Conservation (phyloP, 2,888 invertebrate species). For the Agrochola macilenta region DNA sequence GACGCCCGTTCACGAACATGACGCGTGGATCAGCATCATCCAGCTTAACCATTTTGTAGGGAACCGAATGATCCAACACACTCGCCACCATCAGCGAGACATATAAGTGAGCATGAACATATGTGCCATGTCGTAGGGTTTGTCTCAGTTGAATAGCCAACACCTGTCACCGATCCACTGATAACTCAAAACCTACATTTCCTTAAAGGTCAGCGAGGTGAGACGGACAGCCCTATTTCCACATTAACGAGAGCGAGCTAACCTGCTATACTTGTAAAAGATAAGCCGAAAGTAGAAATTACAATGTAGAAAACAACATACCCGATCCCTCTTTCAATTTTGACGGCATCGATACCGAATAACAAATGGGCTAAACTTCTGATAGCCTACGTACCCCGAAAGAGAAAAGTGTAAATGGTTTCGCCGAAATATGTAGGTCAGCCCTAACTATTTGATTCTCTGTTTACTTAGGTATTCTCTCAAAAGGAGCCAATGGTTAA, state of each 20-base stretch:
- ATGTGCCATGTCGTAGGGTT: not conserved
- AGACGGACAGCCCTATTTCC: slow-evolving; percentile 20
- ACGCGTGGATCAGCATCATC: no score
- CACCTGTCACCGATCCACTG: slow-evolving; percentile 26
- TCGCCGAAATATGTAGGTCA: slow-evolving; percentile 50
- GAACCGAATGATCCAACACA: no score
- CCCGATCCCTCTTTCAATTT: slow-evolving; percentile 27
- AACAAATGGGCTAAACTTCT: slow-evolving; percentile 40
- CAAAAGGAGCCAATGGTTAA: slow-evolving; percentile 22
- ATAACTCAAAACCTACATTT: slow-evolving; percentile 42
- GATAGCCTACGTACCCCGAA: slow-evolving; percentile 13
- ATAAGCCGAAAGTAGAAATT: slow-evolving; percentile 20
- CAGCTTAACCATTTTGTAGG: no score
- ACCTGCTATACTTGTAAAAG: slow-evolving; percentile 22
- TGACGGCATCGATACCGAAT: slow-evolving; percentile 21
- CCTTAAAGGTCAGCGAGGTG: slow-evolving; percentile 24
- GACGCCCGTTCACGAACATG: no score
- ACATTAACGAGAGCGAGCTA: slow-evolving; percentile 27
- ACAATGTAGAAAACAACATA: slow-evolving; percentile 1
- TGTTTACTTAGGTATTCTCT: slow-evolving; percentile 37
- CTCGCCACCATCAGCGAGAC: not conserved
- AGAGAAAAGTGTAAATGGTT: slow-evolving; percentile 50
- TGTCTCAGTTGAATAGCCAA: slow-evolving; percentile 11
- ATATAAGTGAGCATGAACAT: no score
- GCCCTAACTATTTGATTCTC: slow-evolving; percentile 39